Conservation (phyloP, 2,888 invertebrate genomes). For the Helleia helle region DNA sequence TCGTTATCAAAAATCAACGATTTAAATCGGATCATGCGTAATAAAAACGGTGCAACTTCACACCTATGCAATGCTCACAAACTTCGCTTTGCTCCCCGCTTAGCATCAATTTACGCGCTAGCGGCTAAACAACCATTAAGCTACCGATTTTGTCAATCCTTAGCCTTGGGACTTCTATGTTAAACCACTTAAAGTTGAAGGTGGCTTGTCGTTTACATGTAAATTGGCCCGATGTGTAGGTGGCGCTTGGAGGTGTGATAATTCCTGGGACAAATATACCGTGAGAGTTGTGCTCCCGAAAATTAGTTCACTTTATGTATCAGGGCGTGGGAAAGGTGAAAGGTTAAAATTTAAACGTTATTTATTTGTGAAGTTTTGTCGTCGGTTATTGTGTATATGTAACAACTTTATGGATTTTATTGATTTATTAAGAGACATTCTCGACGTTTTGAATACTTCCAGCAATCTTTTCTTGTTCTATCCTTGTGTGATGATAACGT, state of each 20-base stretch:
- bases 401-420: too few relatives aligned
- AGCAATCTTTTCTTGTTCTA: too few relatives aligned
- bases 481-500: too few relatives aligned
- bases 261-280: conserved; percentile 64
- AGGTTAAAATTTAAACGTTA: too few relatives aligned
- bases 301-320: conserved; percentile 44
- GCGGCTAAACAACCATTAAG: conserved; percentile 31
- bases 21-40: conserved; percentile 6
- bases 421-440: too few relatives aligned
- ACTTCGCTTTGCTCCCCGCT: conserved; percentile 40
- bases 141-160: conserved; percentile 55
- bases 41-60: conserved; percentile 8
- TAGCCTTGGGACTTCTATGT: conserved; percentile 41
- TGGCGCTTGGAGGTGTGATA: conserved; percentile 67
- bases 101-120: conserved; percentile 48
- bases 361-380: too few relatives aligned
- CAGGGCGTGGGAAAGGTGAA: conserved; percentile 67
- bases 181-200: conserved; percentile 35
- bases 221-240: conserved; percentile 43
- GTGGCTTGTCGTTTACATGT: conserved; percentile 35
- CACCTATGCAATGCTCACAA: conserved; percentile 26
- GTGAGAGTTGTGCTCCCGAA: conserved; percentile 66
- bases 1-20: not conserved
- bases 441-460: too few relatives aligned
- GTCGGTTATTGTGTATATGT: too few relatives aligned